A percentile compares a stretch with the other conserved stretches of the same genome.
These are phyloP conservation scores for Aplysia californica DNA, from an alignment of 1,140 invertebrate species.

Conservation along the genomic window DNA sequence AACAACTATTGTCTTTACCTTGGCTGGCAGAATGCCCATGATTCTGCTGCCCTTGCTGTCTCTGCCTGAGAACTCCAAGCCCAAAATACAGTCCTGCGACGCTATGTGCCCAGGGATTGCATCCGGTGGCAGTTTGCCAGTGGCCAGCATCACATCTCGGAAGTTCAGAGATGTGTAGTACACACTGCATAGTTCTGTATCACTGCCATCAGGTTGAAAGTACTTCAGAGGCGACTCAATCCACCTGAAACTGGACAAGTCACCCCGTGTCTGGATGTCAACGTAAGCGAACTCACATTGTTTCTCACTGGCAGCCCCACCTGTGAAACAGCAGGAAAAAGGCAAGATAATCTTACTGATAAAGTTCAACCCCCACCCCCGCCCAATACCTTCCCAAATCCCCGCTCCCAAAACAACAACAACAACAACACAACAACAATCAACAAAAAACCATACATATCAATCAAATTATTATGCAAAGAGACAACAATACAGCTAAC, in stretches of 20 bases:
- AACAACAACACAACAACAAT: no score
- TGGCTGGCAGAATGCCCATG: conserved; percentile 93
- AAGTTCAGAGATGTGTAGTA: conserved; percentile 96
- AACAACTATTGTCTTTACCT: conserved; percentile 58
- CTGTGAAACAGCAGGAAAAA: no score
- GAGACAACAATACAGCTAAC: no score
- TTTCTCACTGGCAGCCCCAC: no score
- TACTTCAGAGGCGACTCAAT: conserved; percentile 84
- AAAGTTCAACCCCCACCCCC: no score
- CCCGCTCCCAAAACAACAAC: no score
- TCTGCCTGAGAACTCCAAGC: conserved; percentile 90
- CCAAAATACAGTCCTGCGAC: conserved; percentile 89
- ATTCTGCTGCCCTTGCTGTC: conserved; percentile 80
- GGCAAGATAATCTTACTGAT: no score
- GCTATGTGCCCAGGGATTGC: conserved; percentile 79
- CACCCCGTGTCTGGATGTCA: conserved; percentile 89
- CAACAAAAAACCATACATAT: no score
- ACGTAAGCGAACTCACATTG: conserved; percentile 85
- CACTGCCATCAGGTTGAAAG: conserved; percentile 41
- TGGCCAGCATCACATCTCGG: conserved; percentile 97
- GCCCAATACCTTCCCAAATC: no score
- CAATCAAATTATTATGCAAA: no score
- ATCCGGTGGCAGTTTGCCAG: conserved; percentile 94
- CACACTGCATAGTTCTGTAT: conserved; percentile 82
- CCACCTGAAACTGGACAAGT: conserved; percentile 94